Evolutionary conservation across 2,113 vertebrate genomes (phyloP).

Genomic region (Cricetomys ansorgei): DNA sequence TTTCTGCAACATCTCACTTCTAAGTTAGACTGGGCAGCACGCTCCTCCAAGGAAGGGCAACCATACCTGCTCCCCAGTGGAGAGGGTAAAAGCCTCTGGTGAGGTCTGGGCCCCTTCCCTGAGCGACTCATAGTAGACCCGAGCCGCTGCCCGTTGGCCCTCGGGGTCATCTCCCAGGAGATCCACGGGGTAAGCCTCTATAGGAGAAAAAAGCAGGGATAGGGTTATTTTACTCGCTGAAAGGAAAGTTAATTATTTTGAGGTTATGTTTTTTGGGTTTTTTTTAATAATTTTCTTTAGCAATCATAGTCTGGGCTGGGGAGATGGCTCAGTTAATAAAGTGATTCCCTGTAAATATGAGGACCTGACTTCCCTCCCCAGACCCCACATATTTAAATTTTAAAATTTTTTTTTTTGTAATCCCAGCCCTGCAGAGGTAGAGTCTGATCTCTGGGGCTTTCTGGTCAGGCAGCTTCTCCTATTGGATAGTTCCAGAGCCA

Average conservation of each 20-base stretch:
- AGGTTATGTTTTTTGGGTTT: background rate
- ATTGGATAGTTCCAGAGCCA: background rate
- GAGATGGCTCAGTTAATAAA: background rate
- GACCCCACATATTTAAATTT: background rate
- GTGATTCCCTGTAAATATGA: too few species aligned
- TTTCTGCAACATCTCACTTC: background rate
- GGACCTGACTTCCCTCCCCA: background rate
- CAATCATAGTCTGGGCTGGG: background rate
- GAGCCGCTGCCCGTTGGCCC: constrained; percentile 65
- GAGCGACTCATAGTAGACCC: constrained; percentile 77
- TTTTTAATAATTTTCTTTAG: background rate
- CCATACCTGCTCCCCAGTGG: constrained; percentile 83
- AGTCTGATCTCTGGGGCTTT: background rate
- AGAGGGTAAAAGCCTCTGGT: constrained; percentile 64
- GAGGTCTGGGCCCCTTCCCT: background rate
- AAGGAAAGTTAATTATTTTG: background rate
- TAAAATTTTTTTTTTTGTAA: too few species aligned
- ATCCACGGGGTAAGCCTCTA: constrained; percentile 82
- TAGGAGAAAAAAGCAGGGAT: constrained; percentile 43
- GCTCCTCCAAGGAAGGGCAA: background rate
- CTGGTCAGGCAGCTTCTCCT: background rate
- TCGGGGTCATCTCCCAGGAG: constrained; percentile 74
- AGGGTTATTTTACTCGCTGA: background rate
- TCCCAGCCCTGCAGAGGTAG: background rate
- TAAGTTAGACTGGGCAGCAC: background rate